Evolutionary conservation across 2,888 invertebrate species (phyloP), one percentile per base, ranked within the genome.

Genomic region (Pristionchus japonicus): DNA sequence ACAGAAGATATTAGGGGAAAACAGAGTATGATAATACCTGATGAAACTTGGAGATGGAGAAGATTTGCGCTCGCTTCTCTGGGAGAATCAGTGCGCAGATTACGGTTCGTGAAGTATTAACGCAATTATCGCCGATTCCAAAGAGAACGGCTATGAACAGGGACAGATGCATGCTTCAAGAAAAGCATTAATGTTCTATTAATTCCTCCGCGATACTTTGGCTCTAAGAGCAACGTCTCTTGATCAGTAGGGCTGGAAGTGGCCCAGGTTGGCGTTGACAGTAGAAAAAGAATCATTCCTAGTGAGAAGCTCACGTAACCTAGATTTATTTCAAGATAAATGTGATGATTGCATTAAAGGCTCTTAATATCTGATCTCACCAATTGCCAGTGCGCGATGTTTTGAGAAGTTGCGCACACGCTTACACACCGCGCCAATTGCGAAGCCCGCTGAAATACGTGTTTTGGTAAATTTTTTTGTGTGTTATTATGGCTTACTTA

Each of bases 371-470:
- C 11, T 43, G 7, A 43, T 11, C n/a, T 43, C 13, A 86, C 87
- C 77, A n/a, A 87, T 57, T 15, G 43, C 34, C 3, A 77, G 27
- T 1, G 87, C 57, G n/a, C 77, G 87, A 4, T 40, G 43, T 49
- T 77, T 43, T 1, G 67, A 77, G 23, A 87, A 87, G 40, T 74
- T 87, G 4, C 1, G 37, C 1, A 49, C 31, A 13, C 87, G 34
- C 23, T 61, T 74, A 11, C 77, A 74, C 15, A 87, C 27, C 0
- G 61, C 34, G 20, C 47, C 27, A 43, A 87, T 87, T 0, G 61
- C 31, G 77, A 87, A 77, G 11, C 87, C 87, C 57, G 57, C 87
- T 87, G 77, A 43, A 43, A 43, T 43, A 9, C 43, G 6, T 11
- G 11, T 43, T 43, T 43, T 43, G 11, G 11, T 43, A 9, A 11